These are phyloP conservation scores for Maniola hyperantus DNA, from an alignment of 2,888 invertebrate genomes.

Conservation along the genomic window DNA sequence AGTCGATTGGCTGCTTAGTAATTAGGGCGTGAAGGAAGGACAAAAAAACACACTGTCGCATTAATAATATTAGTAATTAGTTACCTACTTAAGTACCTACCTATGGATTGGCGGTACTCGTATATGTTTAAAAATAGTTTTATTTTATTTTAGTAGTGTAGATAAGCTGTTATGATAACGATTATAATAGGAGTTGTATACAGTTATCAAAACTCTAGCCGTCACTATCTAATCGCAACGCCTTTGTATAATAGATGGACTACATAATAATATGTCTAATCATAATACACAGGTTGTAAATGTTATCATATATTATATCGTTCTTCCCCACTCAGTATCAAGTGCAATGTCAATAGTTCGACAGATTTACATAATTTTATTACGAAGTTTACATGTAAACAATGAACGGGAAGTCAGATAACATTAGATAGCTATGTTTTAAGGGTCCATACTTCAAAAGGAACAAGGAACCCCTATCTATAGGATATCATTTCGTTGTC, in stretches of 20 bases:
- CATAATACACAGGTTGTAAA: background rate
- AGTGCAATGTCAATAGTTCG: constrained; percentile 18
- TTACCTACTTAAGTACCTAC: too few relatives aligned
- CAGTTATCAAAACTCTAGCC: background rate
- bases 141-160: background rate
- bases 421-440: background rate
- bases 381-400: background rate
- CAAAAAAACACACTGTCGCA: too few relatives aligned
- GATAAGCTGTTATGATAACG: background rate
- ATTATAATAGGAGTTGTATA: background rate
- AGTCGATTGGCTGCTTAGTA: too few relatives aligned
- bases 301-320: too few relatives aligned
- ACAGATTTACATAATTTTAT: constrained; percentile 3
- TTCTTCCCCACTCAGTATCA: constrained; percentile 1
- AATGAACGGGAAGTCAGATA: constrained; percentile 13
- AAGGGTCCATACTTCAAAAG: too few relatives aligned
- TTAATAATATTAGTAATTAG: too few relatives aligned
- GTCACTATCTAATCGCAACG: constrained; percentile 3
- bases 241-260: background rate
- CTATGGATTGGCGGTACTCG: background rate
- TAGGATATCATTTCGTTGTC: too few relatives aligned
- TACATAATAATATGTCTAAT: background rate
- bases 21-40: too few relatives aligned
- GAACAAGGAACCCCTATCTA: too few relatives aligned
- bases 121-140: background rate